Evolutionary conservation across 2,113 vertebrate genomes (phyloP).

Genomic region (Pogona vitticeps): DNA sequence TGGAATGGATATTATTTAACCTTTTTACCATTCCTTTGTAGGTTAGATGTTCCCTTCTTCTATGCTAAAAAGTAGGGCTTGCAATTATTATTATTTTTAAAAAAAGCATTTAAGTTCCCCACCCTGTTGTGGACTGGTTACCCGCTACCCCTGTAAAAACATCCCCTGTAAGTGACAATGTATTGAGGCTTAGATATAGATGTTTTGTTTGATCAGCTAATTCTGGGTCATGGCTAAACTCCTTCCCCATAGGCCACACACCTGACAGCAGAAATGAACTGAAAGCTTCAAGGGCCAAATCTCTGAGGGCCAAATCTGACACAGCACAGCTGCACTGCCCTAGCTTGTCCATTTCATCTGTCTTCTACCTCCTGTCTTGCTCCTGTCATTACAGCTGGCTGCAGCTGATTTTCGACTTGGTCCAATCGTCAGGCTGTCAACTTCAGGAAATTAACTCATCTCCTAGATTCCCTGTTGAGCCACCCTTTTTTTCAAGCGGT

Average conservation of each 20-base stretch:
- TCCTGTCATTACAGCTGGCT: accelerated
- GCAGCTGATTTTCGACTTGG: neutral
- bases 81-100: too few species aligned
- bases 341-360: neutral
- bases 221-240: neutral
- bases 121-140: too few species aligned
- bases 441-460: conserved; percentile 32
- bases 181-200: neutral
- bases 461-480: neutral
- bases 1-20: too few species aligned
- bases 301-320: neutral
- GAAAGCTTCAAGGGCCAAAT: neutral
- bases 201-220: neutral
- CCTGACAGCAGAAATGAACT: neutral
- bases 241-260: neutral
- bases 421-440: neutral
- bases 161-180: neutral
- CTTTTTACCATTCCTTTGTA: too few species aligned
- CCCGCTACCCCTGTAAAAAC: too few species aligned
- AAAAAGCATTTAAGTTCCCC: too few species aligned
- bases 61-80: too few species aligned
- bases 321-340: neutral
- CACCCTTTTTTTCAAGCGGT: neutral
- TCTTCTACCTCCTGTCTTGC: accelerated
- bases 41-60: too few species aligned